Evolutionary conservation across 2,888 invertebrate genomes (phyloP), one percentile per base, ranked within the genome.

Genomic region (Acronicta psi): DNA sequence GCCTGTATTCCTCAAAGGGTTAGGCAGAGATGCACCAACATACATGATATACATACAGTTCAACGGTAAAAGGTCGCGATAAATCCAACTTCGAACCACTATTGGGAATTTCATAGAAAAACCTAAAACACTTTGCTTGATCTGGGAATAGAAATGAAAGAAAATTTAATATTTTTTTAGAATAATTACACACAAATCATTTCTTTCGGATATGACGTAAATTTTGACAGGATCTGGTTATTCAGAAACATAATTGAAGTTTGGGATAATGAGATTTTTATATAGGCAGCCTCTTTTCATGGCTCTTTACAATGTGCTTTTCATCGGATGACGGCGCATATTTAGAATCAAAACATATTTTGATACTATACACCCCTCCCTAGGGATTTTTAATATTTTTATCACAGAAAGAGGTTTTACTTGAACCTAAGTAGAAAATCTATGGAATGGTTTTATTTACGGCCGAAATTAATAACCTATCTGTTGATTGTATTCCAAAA

Each of bases 321-420:
- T 78, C 73, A 73, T 77, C 41, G 38, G 54, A 65, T 87, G 87
- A 87, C 81, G 67, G 4, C 0, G 80, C 79, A 38, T 5, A 59
- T 79, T 74, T 49, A 0, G 25, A 50, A 46, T 63, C 80, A 84
- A 85, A 87, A 87, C 84, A 87, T 86, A 85, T 87, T 87, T 87
- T 86, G 74, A 75, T 70, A 52, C 60, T 64, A n/a, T n/a, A 56
- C 54, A 34, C 56, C 67, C 67, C 59, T 57, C n/a, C n/a, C 59
- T 47, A 37, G 40, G 29, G 31, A 18, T 14, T 42, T 42, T 20
- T 41, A 20, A 14, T 20, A 11, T 43, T 16, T 43, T 43, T 16
- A 13, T 11, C 29, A 7, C n/a, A 40, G 13, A 18, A 5, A 4
- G n/a, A 34, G n/a, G 6, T n/a, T n/a, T 34, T 34, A 1, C 7